Evolutionary conservation across 2,888 invertebrate species (phyloP).

Genomic region (Alitta virens): DNA sequence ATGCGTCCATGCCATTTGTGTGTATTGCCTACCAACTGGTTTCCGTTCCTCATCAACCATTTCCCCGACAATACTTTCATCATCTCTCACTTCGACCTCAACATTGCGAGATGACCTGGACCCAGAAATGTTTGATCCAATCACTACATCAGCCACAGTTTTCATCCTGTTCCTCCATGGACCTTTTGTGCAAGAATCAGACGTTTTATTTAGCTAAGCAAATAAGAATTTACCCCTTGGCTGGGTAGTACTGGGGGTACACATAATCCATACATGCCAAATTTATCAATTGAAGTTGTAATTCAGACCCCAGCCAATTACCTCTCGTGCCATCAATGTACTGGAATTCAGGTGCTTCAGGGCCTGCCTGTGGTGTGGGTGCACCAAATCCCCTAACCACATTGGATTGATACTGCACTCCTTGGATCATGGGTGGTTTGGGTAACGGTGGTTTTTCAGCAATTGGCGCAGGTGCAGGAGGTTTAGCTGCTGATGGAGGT

Average conservation of each 20-base stretch:
- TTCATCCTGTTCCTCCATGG: constrained; percentile 21
- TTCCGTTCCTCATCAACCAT: too few relatives aligned
- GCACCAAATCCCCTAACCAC: neutral
- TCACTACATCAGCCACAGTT: neutral
- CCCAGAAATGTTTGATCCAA: neutral
- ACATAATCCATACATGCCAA: too few relatives aligned
- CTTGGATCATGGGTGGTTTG: neutral
- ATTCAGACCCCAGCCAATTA: neutral
- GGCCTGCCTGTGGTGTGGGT: neutral
- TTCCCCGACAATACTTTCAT: too few relatives aligned
- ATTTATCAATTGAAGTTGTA: too few relatives aligned
- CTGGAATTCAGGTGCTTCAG: neutral
- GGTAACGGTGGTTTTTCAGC: neutral
- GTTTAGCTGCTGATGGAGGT: neutral
- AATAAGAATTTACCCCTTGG: too few relatives aligned
- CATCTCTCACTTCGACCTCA: too few relatives aligned
- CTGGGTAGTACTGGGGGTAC: too few relatives aligned
- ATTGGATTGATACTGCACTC: neutral
- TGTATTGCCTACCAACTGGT: too few relatives aligned
- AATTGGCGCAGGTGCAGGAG: neutral
- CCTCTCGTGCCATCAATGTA: constrained; percentile 18
- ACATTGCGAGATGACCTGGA: neutral
- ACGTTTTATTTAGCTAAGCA: too few relatives aligned
- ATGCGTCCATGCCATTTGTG: too few relatives aligned
- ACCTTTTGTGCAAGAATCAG: constrained; percentile 2